Evolutionary conservation across 2,888 invertebrate genomes (phyloP), one percentile per base, ranked within the genome.

Genomic region (Andrena fulva): DNA sequence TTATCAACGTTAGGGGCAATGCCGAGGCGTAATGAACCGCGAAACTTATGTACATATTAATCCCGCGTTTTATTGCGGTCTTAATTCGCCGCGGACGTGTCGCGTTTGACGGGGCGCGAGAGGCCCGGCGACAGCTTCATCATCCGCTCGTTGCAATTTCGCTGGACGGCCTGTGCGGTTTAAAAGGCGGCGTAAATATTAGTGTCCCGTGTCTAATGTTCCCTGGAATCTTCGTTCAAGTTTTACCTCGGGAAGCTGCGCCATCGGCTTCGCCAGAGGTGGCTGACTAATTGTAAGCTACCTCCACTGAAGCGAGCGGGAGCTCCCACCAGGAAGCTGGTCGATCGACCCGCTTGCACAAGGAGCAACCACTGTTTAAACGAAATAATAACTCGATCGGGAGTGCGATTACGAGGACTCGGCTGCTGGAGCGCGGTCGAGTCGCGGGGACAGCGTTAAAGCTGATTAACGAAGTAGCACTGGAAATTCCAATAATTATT

Each of bases 401-500:
- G 42, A 27, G 27, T 27, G 27, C 3, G 24, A 24, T 56, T 20
- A 56, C 56, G 56, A 27, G 56, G 10, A 10, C 24, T 4, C 33
- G 56, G 10, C 10, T 27, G 29, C 27, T 67, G 8, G 27, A 24
- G 24, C 12, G 2, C 8, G 31, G 1, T 2, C 16, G 29, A n/a
- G 4, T 7, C 20, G 4, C 6, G 10, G 2, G n/a, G 7, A 33
- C 8, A 29, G 31, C 48, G 31, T 24, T 29, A 69, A 77, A 77
- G 68, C 69, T 52, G 81, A 83, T 83, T 70, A 76, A 66, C 82
- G 68, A 86, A 85, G 64, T 66, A 70, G 59, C 63, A 64, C 63
- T 69, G 69, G 73, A 69, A 84, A 76, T 72, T 54, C 54, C 69
- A 52, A 70, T 82, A 82, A 83, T 83, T 70, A 75, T 75, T 82